A percentile compares a stretch with the other conserved stretches of the same genome.
phyloP scores from a whole-genome alignment of 2,113 vertebrate genomes.

The Planiliza haematocheilus region DNA sequence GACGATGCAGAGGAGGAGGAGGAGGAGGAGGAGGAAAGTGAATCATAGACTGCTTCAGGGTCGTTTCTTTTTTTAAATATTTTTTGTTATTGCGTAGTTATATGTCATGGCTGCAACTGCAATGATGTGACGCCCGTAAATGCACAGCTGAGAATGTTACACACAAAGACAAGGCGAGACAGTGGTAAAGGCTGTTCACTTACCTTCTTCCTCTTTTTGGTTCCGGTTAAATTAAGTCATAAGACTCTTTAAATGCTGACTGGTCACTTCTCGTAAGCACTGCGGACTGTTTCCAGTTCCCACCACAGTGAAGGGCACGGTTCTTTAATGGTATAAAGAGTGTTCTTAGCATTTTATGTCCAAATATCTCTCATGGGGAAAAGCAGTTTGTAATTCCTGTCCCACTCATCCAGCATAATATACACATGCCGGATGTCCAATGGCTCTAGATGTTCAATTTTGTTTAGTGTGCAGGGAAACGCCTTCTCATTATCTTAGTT shows the following conservation, averaged over 20 bases:
- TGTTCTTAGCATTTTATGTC: neutral
- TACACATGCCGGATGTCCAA: too few relatives aligned
- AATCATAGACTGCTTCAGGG: fast-evolving
- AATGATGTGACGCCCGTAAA: fast-evolving
- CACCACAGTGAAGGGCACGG: too few relatives aligned
- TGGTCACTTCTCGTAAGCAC: neutral
- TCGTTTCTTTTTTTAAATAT: neutral
- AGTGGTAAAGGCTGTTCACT: fast-evolving
- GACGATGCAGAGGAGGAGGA: too few relatives aligned
- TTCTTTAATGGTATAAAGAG: neutral
- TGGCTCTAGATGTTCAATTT: too few relatives aligned
- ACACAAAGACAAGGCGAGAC: neutral
- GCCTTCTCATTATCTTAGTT: neutral
- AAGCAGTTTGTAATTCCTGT: too few relatives aligned
- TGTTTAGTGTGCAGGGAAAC: too few relatives aligned
- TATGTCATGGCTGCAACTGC: neutral
- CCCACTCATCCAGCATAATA: too few relatives aligned
- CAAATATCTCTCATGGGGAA: too few relatives aligned
- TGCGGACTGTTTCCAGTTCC: neutral
- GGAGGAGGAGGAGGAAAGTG: neutral
- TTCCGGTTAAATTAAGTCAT: neutral
- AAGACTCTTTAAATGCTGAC: fast-evolving
- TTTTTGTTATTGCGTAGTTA: neutral
- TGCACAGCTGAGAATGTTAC: neutral
- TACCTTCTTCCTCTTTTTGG: neutral